A percentile compares a stretch with the other conserved stretches of the same genome.
These are phyloP conservation scores for Zaprionus bogoriensis DNA, from an alignment of 2,888 invertebrate genomes.

Conservation along the genomic window DNA sequence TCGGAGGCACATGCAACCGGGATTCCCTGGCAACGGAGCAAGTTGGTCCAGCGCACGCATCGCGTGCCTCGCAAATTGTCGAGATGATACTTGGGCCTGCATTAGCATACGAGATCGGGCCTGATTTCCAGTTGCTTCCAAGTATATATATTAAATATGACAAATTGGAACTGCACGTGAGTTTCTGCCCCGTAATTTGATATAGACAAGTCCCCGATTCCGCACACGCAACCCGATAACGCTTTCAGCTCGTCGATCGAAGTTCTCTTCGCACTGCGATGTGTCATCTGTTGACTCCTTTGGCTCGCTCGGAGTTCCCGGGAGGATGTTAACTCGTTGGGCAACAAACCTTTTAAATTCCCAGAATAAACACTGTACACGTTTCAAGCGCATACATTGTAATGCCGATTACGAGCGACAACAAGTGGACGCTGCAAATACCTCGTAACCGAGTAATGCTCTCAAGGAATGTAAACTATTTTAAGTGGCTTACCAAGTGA, in stretches of 20 bases:
- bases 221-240: neutral
- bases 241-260: neutral
- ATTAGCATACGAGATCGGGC: neutral
- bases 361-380: neutral
- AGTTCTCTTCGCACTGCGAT: too few species aligned
- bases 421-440: neutral
- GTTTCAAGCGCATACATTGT: neutral
- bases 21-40: neutral
- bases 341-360: conserved; percentile 15
- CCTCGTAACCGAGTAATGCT: neutral
- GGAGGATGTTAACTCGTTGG: conserved; percentile 5
- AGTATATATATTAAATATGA: neutral
- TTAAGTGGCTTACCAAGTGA: too few species aligned
- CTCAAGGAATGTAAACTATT: too few species aligned
- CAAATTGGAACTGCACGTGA: neutral
- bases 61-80: neutral
- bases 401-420: neutral
- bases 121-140: neutral
- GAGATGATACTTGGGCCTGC: neutral
- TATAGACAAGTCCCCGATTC: neutral
- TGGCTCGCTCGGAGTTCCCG: neutral
- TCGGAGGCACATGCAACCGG: neutral
- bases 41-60: neutral
- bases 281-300: neutral
- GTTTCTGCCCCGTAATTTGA: neutral